Percentiles rank a stretch among this genome's conserved stretches.
These are phyloP conservation scores for Philereme transversata DNA, from an alignment of 2,888 invertebrate species.

Conservation along the genomic window DNA sequence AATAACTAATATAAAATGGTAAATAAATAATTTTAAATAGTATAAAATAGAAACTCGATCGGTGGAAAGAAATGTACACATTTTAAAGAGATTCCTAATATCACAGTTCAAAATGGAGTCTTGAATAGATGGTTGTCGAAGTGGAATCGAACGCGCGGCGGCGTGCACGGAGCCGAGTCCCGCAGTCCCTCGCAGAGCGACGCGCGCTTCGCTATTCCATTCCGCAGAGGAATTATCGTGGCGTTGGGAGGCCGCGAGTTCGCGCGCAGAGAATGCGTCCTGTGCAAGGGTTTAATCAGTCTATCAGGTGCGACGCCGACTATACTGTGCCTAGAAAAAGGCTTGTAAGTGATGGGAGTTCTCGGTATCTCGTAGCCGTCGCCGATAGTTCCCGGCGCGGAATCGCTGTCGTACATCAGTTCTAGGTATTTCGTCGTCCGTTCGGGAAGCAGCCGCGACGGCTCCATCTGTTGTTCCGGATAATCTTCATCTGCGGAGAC, in stretches of 20 bases:
- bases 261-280: constrained; percentile 67
- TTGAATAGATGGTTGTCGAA: constrained; percentile 67
- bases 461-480: constrained; percentile 73
- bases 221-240: constrained; percentile 72
- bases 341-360: constrained; percentile 52
- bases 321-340: constrained; percentile 71
- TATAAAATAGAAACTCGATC: constrained; percentile 54
- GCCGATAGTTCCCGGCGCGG: constrained; percentile 62
- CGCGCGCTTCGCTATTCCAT: constrained; percentile 65
- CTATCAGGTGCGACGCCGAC: constrained; percentile 71
- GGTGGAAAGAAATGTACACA: constrained; percentile 66
- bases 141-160: constrained; percentile 44
- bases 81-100: constrained; percentile 58
- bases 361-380: constrained; percentile 88
- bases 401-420: constrained; percentile 85
- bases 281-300: constrained; percentile 60
- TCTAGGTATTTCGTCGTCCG: constrained; percentile 86
- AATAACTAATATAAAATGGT: constrained; percentile 46
- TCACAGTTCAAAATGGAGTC: constrained; percentile 79
- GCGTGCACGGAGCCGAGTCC: constrained; percentile 14
- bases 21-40: constrained; percentile 72
- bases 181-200: constrained; percentile 63
- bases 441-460: constrained; percentile 66
- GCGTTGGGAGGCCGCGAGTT: constrained; percentile 67
- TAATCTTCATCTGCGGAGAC: constrained; percentile 66